Conservation (phyloP, 2,113 vertebrate genomes). For the Engystomops pustulosus region DNA sequence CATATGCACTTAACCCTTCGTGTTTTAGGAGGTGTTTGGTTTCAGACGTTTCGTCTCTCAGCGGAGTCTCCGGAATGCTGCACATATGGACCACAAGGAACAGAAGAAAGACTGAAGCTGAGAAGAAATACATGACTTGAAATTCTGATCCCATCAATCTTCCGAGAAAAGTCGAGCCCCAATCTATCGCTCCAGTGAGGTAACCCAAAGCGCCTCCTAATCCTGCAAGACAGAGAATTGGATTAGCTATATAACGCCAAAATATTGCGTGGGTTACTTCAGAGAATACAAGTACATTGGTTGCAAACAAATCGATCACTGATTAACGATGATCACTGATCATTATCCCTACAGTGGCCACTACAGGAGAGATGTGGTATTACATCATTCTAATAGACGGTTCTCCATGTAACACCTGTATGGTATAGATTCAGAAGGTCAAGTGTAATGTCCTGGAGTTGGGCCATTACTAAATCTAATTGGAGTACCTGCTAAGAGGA, state of each 20-base stretch:
- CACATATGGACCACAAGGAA: conserved; percentile 85
- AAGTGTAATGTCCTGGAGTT: too few relatives aligned
- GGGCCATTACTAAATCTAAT: too few relatives aligned
- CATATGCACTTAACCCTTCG: conserved; percentile 72
- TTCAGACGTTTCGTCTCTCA: conserved; percentile 63
- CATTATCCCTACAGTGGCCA: background rate
- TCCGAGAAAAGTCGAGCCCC: conserved; percentile 83
- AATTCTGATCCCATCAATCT: conserved; percentile 86
- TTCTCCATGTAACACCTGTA: too few relatives aligned
- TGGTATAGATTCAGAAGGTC: too few relatives aligned
- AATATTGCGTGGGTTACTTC: background rate
- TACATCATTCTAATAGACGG: background rate
- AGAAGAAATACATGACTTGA: conserved; percentile 95
- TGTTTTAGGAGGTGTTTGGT: conserved; percentile 63
- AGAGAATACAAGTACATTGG: background rate
- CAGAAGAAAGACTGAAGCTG: conserved; percentile 79
- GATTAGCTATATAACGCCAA: too few relatives aligned
- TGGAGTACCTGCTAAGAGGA: too few relatives aligned
- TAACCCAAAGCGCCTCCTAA: conserved; percentile 93
- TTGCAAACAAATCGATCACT: background rate
- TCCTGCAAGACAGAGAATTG: conserved; percentile 78
- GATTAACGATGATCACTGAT: too few relatives aligned
- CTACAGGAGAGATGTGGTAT: background rate
- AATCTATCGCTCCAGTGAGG: conserved; percentile 91
- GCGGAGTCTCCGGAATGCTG: conserved; percentile 89